phyloP scores from a whole-genome alignment of 2,113 vertebrate species.

The Aphyosemion australe region DNA sequence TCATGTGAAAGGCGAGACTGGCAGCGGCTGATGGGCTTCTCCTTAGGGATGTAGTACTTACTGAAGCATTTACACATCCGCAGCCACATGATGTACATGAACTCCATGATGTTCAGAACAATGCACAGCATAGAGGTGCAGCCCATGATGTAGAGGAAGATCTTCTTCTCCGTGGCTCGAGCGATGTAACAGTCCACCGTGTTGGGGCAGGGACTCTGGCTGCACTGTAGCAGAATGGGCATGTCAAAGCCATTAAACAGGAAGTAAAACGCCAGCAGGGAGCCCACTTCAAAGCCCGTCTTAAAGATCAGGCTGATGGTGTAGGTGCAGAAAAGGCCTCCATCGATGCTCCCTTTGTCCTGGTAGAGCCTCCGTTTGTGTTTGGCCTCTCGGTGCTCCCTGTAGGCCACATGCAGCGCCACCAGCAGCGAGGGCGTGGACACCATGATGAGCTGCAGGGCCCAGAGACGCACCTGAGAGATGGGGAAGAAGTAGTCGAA shows the following conservation, averaged over 20 bases:
- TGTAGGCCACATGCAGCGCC: slow-evolving; percentile 86
- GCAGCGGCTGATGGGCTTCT: neutral
- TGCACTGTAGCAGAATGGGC: slow-evolving; percentile 80
- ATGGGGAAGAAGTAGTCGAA: slow-evolving; percentile 90
- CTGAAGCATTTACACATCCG: slow-evolving; percentile 74
- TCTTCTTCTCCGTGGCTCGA: slow-evolving; percentile 87
- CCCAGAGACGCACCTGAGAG: slow-evolving; percentile 88
- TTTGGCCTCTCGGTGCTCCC: slow-evolving; percentile 80
- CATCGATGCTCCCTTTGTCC: slow-evolving; percentile 79
- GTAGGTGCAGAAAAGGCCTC: slow-evolving; percentile 85
- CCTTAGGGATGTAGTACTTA: slow-evolving; percentile 55
- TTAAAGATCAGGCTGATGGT: slow-evolving; percentile 85
- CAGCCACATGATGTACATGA: slow-evolving; percentile 84
- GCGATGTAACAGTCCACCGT: slow-evolving; percentile 85
- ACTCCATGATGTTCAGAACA: slow-evolving; percentile 81
- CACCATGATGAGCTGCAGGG: slow-evolving; percentile 89
- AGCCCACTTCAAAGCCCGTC: slow-evolving; percentile 82
- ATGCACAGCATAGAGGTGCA: slow-evolving; percentile 85
- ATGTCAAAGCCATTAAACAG: slow-evolving; percentile 85
- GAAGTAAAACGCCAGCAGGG: slow-evolving; percentile 85
- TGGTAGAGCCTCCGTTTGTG: slow-evolving; percentile 75
- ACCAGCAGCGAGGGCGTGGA: slow-evolving; percentile 89
- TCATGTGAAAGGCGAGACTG: slow-evolving; percentile 7
- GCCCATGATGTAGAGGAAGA: slow-evolving; percentile 87
- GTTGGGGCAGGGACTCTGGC: slow-evolving; percentile 83